Evolutionary conservation across 2,888 invertebrate genomes (phyloP).

Genomic region (Tenthredo amoena): DNA sequence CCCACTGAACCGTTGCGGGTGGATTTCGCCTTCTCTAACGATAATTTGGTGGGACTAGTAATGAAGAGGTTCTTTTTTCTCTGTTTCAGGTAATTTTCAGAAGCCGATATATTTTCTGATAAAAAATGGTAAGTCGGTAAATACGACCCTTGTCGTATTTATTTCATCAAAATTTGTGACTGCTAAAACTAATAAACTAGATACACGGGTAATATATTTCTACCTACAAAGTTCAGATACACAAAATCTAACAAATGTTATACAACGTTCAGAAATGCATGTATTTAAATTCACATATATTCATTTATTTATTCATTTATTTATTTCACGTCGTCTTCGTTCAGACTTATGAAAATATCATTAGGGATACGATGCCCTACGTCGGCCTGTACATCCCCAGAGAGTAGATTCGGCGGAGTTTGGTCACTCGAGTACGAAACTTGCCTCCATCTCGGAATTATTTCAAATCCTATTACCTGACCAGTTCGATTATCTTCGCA

Average conservation of each 20-base stretch:
- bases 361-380: background rate
- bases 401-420: background rate
- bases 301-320: background rate
- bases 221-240: background rate
- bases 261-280: background rate
- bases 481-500: background rate
- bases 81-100: slow-evolving; percentile 23
- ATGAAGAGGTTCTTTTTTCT: background rate
- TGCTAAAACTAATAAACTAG: too few species aligned
- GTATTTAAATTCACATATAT: background rate
- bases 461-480: background rate
- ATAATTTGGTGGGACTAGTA: background rate
- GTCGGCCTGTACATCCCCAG: background rate
- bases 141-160: background rate
- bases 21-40: background rate
- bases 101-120: background rate
- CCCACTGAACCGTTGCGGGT: background rate
- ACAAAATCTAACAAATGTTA: background rate
- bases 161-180: background rate
- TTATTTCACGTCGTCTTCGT: background rate
- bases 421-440: background rate
- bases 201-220: background rate
- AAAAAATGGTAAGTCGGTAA: background rate
- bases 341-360: background rate
- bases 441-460: background rate